Percentiles rank a stretch among this genome's conserved stretches.
Conservation (phyloP, 2,113 vertebrate genomes). For the Girardinichthys multiradiatus region DNA sequence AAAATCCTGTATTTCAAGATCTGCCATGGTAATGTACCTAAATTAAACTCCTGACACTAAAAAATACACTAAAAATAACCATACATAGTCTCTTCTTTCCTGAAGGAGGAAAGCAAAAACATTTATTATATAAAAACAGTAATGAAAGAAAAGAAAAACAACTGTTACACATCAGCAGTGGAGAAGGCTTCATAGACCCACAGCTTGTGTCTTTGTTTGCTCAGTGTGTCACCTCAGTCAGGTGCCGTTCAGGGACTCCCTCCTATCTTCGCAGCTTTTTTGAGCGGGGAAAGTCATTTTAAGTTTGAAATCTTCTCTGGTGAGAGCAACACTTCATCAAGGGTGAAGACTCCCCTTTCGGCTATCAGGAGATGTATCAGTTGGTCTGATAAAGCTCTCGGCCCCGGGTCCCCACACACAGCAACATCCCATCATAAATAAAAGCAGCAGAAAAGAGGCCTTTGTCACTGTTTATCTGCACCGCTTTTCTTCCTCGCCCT, state of each 20-base stretch:
- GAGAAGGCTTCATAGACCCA: constrained; percentile 19
- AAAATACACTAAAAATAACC: background rate
- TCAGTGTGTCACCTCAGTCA: constrained; percentile 86
- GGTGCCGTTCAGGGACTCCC: constrained; percentile 86
- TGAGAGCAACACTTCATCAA: constrained; percentile 96
- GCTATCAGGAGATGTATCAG: constrained; percentile 97
- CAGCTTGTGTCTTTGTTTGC: constrained; percentile 83
- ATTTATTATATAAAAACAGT: background rate
- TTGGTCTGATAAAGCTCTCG: constrained; percentile 95
- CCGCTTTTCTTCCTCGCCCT: constrained; percentile 98
- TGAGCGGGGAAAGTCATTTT: constrained; percentile 87
- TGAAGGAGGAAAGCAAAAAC: background rate
- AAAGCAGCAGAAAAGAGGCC: constrained; percentile 91
- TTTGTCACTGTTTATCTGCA: constrained; percentile 99
- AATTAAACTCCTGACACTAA: too few relatives aligned
- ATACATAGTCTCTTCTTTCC: background rate
- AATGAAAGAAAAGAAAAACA: background rate
- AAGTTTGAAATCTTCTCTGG: constrained; percentile 92
- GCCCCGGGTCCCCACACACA: constrained; percentile 88
- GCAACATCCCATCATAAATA: constrained; percentile 99
- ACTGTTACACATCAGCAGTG: constrained; percentile 12
- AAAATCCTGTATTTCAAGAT: too few relatives aligned
- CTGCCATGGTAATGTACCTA: too few relatives aligned
- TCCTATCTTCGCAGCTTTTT: constrained; percentile 80
- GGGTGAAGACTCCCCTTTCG: constrained; percentile 90